Evolutionary conservation across 2,888 invertebrate genomes (phyloP).

Genomic region (Morinoia aosen): DNA sequence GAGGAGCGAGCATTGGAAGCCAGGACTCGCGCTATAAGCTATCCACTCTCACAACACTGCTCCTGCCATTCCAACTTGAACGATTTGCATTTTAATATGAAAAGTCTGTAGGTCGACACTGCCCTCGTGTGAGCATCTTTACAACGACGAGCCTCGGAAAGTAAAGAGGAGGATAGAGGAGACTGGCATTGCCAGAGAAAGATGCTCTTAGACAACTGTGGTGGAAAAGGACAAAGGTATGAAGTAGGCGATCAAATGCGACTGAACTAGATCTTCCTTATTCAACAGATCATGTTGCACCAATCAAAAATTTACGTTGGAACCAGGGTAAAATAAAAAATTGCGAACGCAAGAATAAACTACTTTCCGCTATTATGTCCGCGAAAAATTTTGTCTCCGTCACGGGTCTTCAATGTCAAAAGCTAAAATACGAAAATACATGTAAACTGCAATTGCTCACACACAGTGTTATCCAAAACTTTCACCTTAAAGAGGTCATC

Average conservation of each 20-base stretch:
- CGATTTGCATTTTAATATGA: slow-evolving; percentile 53
- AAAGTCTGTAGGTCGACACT: slow-evolving; percentile 28
- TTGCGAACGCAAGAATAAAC: neutral
- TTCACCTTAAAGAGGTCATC: too few relatives aligned
- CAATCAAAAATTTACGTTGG: neutral
- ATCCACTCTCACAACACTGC: slow-evolving; percentile 51
- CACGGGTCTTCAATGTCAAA: neutral
- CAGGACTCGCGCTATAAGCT: slow-evolving; percentile 38
- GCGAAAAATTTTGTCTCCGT: neutral
- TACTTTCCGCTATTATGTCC: neutral
- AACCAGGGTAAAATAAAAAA: neutral
- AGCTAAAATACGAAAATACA: neutral
- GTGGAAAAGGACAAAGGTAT: slow-evolving; percentile 47
- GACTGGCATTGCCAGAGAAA: slow-evolving; percentile 49
- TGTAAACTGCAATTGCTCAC: too few relatives aligned
- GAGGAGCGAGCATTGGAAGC: slow-evolving; percentile 44
- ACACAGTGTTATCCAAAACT: too few relatives aligned
- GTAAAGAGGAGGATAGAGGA: slow-evolving; percentile 60
- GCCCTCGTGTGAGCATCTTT: slow-evolving; percentile 32
- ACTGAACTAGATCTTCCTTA: neutral
- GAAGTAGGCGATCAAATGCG: neutral
- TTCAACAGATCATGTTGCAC: neutral
- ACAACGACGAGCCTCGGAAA: slow-evolving; percentile 54
- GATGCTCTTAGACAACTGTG: slow-evolving; percentile 56
- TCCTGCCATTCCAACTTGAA: slow-evolving; percentile 52